A percentile compares a stretch with the other conserved stretches of the same genome.
phyloP scores from a whole-genome alignment of 92 coral and sea anemone species.

The Meandrina meandrites region DNA sequence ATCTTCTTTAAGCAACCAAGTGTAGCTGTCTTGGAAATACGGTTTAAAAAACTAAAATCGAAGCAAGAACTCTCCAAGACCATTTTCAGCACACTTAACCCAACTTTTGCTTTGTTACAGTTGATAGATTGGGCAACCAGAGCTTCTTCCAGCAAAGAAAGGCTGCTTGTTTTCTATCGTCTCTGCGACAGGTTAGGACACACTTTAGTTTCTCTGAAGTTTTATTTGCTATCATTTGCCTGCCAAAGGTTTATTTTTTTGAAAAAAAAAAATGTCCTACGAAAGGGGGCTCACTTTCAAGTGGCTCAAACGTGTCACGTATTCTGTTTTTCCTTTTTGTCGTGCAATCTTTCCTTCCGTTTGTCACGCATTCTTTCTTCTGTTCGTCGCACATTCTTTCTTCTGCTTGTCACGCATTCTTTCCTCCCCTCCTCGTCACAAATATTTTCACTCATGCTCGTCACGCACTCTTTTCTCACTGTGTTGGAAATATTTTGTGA shows the following conservation, averaged over 20 bases:
- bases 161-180: conserved; percentile 89
- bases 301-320: background rate
- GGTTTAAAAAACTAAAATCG: background rate
- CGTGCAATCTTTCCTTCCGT: no score
- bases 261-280: no score
- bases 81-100: background rate
- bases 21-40: background rate
- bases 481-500: background rate
- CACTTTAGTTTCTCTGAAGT: background rate
- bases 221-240: background rate
- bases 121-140: conserved; percentile 96
- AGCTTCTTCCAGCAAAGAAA: conserved; percentile 57
- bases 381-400: background rate
- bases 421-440: background rate
- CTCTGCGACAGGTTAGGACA: conserved; percentile 84
- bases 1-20: no score
- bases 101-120: conserved; percentile 41
- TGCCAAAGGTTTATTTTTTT: no score
- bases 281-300: background rate
- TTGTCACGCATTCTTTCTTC: background rate
- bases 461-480: background rate
- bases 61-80: no score
- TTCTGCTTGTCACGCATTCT: background rate
- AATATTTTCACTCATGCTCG: background rate
- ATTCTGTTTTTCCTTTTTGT: background rate